phyloP scores from a whole-genome alignment of 2,888 invertebrate genomes.

The Argynnis bischoffii region DNA sequence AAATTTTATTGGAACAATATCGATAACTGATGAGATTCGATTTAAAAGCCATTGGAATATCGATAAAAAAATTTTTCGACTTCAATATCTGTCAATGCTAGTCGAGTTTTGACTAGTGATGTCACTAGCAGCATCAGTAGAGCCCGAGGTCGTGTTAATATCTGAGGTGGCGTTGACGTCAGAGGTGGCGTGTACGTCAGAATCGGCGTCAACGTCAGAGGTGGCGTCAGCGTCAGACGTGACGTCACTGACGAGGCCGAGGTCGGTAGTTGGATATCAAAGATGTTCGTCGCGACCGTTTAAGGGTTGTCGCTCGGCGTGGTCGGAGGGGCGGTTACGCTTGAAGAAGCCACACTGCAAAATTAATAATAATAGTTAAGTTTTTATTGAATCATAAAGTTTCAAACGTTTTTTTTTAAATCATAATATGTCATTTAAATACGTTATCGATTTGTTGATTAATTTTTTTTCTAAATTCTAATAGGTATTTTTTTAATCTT shows the following conservation, averaged over 20 bases:
- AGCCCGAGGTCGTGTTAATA: conserved; percentile 50
- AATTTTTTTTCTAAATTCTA: too few relatives aligned
- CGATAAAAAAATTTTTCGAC: conserved; percentile 12
- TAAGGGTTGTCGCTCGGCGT: conserved; percentile 92
- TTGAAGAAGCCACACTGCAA: conserved; percentile 95
- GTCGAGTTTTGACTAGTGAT: conserved; percentile 74
- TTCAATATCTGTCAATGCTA: conserved; percentile 71
- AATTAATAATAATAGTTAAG: conserved; percentile 2
- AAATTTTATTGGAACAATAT: conserved; percentile 1
- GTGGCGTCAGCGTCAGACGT: conserved; percentile 51
- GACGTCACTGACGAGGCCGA: conserved; percentile 60
- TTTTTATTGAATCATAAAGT: neutral
- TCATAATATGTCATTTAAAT: too few relatives aligned
- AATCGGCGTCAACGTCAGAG: conserved; percentile 49
- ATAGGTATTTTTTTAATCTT: too few relatives aligned
- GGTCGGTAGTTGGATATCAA: conserved; percentile 77
- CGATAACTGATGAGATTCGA: conserved; percentile 2
- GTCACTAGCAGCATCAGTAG: conserved; percentile 75
- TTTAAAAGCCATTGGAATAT: neutral
- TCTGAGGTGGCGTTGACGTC: conserved; percentile 49
- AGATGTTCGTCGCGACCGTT: conserved; percentile 91
- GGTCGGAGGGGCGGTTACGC: conserved; percentile 91
- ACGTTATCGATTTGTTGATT: too few relatives aligned
- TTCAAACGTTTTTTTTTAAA: too few relatives aligned
- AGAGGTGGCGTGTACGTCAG: conserved; percentile 49